Conservation (phyloP, 1,140 invertebrate species). For the Drosophila grimshawi region DNA sequence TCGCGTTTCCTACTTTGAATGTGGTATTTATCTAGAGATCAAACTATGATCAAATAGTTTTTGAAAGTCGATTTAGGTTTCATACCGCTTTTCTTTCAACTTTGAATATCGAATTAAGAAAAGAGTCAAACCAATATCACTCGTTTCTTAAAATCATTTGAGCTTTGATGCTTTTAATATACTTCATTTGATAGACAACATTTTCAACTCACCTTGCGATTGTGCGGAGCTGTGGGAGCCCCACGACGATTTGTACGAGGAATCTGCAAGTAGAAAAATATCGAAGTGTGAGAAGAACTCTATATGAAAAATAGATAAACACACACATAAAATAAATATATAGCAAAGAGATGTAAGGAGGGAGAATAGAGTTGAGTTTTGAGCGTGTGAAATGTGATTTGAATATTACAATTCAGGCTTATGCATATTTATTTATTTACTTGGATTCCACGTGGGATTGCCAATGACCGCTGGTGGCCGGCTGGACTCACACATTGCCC, state of each 20-base stretch:
- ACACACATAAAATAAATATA: neutral
- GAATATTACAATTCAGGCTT: constrained; percentile 18
- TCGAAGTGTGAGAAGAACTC: neutral
- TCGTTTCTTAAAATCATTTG: no score
- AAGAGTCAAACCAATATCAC: no score
- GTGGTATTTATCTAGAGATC: no score
- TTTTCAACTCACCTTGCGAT: constrained; percentile 86
- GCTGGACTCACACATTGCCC: constrained; percentile 74
- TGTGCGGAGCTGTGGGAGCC: constrained; percentile 88
- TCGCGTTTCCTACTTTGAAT: no score
- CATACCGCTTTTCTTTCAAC: no score
- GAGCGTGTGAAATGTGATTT: neutral
- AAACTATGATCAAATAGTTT: no score
- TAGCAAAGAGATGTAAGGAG: neutral
- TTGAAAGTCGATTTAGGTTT: no score
- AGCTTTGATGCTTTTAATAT: no score
- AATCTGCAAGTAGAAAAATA: constrained; percentile 86
- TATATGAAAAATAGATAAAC: neutral
- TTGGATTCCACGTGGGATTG: constrained; percentile 75
- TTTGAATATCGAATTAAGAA: no score
- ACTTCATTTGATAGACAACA: no score
- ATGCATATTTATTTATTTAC: constrained; percentile 59
- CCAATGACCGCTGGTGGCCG: constrained; percentile 69
- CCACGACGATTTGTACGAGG: constrained; percentile 89
- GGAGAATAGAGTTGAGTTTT: neutral